phyloP scores from a whole-genome alignment of 2,113 vertebrate genomes.

The Peromyscus polionotus region DNA sequence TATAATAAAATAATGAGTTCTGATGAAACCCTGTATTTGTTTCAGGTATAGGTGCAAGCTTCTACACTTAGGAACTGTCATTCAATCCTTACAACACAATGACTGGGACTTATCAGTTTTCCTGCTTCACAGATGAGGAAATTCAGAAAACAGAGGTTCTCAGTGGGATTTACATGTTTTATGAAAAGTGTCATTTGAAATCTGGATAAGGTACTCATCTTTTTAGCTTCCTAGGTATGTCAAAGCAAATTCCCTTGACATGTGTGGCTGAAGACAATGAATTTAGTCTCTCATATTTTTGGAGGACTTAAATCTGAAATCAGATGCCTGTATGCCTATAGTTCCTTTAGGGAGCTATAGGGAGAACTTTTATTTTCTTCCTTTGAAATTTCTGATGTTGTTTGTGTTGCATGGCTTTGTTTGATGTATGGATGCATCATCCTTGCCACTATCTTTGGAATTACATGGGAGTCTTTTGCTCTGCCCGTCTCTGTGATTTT shows the following conservation, averaged over 20 bases:
- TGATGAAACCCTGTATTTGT: background rate
- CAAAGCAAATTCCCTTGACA: background rate
- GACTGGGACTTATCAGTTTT: background rate
- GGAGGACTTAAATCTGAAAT: background rate
- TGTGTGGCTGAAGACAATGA: background rate
- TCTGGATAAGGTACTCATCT: background rate
- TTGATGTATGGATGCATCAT: background rate
- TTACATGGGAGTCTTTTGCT: background rate
- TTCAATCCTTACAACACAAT: background rate
- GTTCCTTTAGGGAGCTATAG: background rate
- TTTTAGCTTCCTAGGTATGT: background rate
- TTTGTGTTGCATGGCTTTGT: background rate
- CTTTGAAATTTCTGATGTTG: background rate
- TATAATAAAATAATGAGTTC: conserved; percentile 22
- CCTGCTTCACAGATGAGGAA: background rate
- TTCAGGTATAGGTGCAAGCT: background rate
- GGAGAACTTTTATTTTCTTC: background rate
- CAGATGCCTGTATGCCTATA: background rate
- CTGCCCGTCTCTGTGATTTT: too few relatives aligned
- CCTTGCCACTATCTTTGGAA: background rate
- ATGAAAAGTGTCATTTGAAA: background rate
- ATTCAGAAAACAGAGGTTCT: background rate
- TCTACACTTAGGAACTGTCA: background rate
- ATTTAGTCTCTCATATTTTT: background rate
- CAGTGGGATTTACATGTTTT: background rate